phyloP scores from a whole-genome alignment of 2,888 invertebrate genomes.

The Osedax fenrisi region DNA sequence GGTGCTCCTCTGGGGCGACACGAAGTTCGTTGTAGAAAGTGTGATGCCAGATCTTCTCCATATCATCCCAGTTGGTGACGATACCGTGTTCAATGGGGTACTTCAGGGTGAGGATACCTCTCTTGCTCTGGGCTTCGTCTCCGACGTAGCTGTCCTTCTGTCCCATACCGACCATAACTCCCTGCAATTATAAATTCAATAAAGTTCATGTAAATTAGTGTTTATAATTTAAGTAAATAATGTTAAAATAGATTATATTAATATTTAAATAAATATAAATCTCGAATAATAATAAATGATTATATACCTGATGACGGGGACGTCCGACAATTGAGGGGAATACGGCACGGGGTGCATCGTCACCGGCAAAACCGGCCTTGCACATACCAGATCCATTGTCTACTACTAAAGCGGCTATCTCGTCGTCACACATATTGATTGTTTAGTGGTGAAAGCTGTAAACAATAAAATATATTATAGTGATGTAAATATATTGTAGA shows the following conservation, averaged over 20 bases:
- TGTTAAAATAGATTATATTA: no score
- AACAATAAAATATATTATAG: no score
- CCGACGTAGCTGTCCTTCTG: constrained; percentile 92
- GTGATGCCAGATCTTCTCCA: constrained; percentile 44
- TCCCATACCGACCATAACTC: constrained; percentile 86
- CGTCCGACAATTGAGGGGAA: constrained; percentile 71
- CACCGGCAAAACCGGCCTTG: constrained; percentile 66
- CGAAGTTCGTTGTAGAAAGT: constrained; percentile 46
- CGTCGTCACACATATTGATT: constrained; percentile 9
- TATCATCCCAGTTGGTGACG: constrained; percentile 54
- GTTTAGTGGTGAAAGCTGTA: background rate
- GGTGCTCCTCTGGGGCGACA: constrained; percentile 63
- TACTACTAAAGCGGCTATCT: constrained; percentile 57
- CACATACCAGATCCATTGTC: constrained; percentile 58
- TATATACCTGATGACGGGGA: constrained; percentile 58
- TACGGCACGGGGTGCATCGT: constrained; percentile 67
- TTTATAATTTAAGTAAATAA: no score
- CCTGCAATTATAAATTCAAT: no score
- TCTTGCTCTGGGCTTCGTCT: constrained; percentile 81
- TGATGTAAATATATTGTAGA: no score
- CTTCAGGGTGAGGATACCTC: constrained; percentile 54
- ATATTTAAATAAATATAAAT: no score
- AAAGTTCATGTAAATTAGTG: no score
- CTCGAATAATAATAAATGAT: no score
- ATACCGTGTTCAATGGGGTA: constrained; percentile 56